Conservation (phyloP, 2,113 vertebrate species). For the Seriola dumerili region DNA sequence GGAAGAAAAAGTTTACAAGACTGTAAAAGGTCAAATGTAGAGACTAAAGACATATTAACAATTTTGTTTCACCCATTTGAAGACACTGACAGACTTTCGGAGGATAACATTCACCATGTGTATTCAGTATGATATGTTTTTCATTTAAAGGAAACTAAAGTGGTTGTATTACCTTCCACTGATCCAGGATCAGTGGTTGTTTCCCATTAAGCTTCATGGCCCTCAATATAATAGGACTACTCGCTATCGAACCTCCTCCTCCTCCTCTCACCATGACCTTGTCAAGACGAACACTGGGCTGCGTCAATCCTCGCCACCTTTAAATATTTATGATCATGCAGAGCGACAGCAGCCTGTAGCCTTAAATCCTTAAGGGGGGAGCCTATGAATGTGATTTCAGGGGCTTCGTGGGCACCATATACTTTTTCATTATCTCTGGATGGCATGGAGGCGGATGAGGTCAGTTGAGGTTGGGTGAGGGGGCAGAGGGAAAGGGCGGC, state of each 20-base stretch:
- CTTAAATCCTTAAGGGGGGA: neutral
- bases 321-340: slow-evolving; percentile 40
- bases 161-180: neutral
- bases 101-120: too few species aligned
- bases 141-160: neutral
- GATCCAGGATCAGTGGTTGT: neutral
- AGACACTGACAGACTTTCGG: too few species aligned
- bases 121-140: neutral
- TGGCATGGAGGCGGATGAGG: neutral
- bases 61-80: neutral
- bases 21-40: too few species aligned
- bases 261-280: slow-evolving; percentile 14
- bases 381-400: slow-evolving; percentile 23
- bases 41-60: neutral
- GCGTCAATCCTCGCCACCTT: neutral
- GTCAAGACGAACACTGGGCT: neutral
- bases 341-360: neutral
- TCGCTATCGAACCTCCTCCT: neutral
- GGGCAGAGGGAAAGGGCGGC: neutral
- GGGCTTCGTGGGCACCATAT: neutral
- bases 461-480: neutral
- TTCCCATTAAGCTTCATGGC: neutral
- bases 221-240: neutral
- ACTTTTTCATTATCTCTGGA: slow-evolving; percentile 42
- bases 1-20: too few species aligned